phyloP scores from a whole-genome alignment of 1,140 invertebrate species.

The Oreohelix idahoensis region DNA sequence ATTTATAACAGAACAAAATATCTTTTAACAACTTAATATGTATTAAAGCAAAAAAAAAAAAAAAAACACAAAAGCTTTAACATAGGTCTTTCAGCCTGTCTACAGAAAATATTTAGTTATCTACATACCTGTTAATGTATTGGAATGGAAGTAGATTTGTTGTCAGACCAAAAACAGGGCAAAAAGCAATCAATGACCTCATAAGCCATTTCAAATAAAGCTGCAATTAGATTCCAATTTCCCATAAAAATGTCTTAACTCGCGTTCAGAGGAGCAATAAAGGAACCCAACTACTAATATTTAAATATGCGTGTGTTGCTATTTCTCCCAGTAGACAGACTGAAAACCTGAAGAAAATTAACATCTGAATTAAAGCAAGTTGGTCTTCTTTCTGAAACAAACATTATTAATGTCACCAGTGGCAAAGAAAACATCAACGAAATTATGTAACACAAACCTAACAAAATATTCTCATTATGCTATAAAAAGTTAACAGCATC shows the following conservation, averaged over 20 bases:
- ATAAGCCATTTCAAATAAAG: not conserved
- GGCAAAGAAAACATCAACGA: too few relatives aligned
- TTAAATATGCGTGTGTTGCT: not conserved
- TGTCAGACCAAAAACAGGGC: not conserved
- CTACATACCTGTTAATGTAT: conserved; percentile 5
- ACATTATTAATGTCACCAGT: not conserved
- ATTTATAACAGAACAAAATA: too few relatives aligned
- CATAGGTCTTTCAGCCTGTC: conserved; percentile 27
- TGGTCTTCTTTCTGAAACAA: not conserved
- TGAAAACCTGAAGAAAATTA: not conserved
- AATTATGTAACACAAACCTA: too few relatives aligned
- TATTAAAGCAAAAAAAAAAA: too few relatives aligned
- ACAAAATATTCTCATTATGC: too few relatives aligned
- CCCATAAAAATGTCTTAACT: not conserved
- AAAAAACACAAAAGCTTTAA: too few relatives aligned
- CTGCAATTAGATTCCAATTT: not conserved
- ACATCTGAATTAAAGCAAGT: not conserved
- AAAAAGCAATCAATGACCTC: not conserved
- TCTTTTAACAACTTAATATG: too few relatives aligned
- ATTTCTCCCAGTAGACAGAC: conserved; percentile 1
- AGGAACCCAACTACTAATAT: not conserved
- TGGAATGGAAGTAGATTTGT: not conserved
- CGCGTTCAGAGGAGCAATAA: not conserved
- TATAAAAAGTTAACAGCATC: too few relatives aligned
- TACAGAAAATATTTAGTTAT: not conserved